Evolutionary conservation across 2,797 vertebrate genomes (phyloP).

Genomic region (Brachyrhaphis roseni): DNA sequence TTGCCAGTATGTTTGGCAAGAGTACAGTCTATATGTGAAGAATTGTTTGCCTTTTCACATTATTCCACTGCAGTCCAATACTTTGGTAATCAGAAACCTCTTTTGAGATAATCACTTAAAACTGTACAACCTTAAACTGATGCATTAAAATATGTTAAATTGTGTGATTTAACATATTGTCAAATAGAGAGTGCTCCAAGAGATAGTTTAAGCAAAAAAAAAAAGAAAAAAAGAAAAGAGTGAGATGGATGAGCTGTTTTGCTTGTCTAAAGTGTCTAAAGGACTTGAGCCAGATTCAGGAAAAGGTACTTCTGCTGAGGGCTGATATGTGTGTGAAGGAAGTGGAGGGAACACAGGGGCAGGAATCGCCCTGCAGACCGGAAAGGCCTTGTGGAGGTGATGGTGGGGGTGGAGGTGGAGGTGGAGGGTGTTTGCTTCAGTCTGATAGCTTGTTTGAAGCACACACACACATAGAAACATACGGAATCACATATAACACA

Average conservation of each 20-base stretch:
- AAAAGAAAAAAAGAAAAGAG: slow-evolving; percentile 5
- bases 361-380: slow-evolving; percentile 83
- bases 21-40: not conserved
- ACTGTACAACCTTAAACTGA: not conserved
- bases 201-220: slow-evolving; percentile 24
- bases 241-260: slow-evolving; percentile 59
- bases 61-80: not conserved
- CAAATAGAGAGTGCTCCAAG: slow-evolving; percentile 7
- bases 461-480: slow-evolving; percentile 11
- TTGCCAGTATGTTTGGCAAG: not conserved
- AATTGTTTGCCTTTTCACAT: not conserved
- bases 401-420: slow-evolving; percentile 57
- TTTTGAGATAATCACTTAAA: not conserved
- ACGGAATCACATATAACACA: slow-evolving; percentile 10
- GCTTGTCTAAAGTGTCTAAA: slow-evolving; percentile 61
- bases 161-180: slow-evolving; percentile 5
- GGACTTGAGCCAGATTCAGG: slow-evolving; percentile 75
- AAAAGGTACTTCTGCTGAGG: slow-evolving; percentile 79
- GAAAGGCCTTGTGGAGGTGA: slow-evolving; percentile 78
- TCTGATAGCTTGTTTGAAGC: slow-evolving; percentile 73
- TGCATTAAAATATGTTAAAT: not conserved
- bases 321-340: slow-evolving; percentile 83
- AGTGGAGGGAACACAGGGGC: slow-evolving; percentile 78
- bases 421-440: slow-evolving; percentile 64
- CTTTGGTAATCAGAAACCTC: not conserved